Evolutionary conservation across 2,888 invertebrate genomes (phyloP).

Genomic region (Erpobdella octoculata): DNA sequence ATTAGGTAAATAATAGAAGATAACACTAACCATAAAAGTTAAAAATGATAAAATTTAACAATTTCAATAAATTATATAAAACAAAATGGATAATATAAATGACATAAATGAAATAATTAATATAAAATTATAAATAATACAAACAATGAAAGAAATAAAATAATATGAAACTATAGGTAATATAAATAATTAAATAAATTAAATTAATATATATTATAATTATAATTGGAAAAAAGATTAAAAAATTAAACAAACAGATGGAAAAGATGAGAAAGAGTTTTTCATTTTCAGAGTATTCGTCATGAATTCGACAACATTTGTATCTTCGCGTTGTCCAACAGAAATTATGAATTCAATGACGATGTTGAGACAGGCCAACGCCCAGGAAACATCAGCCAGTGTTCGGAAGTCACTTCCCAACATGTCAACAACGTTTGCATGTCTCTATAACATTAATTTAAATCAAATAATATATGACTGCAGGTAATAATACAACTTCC

Average conservation of each 20-base stretch:
- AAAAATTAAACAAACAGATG: constrained; percentile 27
- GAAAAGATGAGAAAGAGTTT: neutral
- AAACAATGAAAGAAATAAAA: neutral
- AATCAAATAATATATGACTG: no score
- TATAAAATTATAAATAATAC: neutral
- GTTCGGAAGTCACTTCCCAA: constrained; percentile 30
- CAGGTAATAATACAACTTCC: no score
- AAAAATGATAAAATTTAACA: neutral
- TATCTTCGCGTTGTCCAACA: constrained; percentile 28
- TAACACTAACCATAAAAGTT: neutral
- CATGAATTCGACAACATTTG: constrained; percentile 40
- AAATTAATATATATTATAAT: neutral
- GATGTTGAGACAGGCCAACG: constrained; percentile 35
- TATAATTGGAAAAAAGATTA: neutral
- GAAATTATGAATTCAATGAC: constrained; percentile 36
- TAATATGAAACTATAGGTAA: neutral
- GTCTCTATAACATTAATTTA: no score
- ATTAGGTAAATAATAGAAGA: neutral
- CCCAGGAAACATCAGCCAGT: constrained; percentile 28
- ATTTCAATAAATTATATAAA: neutral
- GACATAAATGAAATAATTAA: no score
- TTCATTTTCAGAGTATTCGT: constrained; percentile 39
- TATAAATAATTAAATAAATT: neutral
- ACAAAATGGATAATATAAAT: neutral
- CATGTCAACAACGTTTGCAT: no score